Base-by-base conservation (phyloP, 2,888 invertebrate species). In the Anorthoa munda region DNA sequence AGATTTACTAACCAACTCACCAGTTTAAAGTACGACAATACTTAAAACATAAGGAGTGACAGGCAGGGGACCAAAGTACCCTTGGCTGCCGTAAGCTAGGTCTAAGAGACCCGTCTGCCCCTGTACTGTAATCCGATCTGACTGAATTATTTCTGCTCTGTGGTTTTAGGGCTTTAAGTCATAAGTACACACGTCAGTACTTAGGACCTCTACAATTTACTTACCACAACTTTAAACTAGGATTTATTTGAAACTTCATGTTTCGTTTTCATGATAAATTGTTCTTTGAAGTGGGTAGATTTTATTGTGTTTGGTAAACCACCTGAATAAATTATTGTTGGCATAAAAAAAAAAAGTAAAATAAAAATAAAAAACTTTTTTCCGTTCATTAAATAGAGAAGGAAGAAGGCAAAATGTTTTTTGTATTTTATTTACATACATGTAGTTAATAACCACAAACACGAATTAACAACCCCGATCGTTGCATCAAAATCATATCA, bases 111-210 rank as follows among this genome's bases (percentile, higher is more conserved):
- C 67, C 60, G 31, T 68, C 74, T 61, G 61, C 65, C 61, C 48
- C 53, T 51, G 53, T 58, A 21, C 58, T 48, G 72, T 84, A 81
- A 81, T 80, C 69, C 50, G 61, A 84, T 84, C 59, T 31, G 72
- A 26, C 53, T 67, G 50, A 81, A 76, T 81, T 67, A 75, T 75
- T 75, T 73, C 73, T 63, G 71, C 73, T 69, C 60, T 67, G 75
- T 63, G 69, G 64, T 75, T 84, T 69, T 39, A 77, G 31, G 58
- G 55, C 64, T 21, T n/a, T 64, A 68, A 72, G 70, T 75, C 65
- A 39, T 77, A 79, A 72, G 72, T 71, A 68, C 60, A 56, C n/a
- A 39, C 48, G 53, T 72, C 73, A 64, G 68, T 67, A 31, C 48
- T 48, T 13, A 56, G 4, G 12, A 12, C 23, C n/a, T 55, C n/a